Conservation (phyloP, 2,888 invertebrate species). For the Sinotaia quadrata region DNA sequence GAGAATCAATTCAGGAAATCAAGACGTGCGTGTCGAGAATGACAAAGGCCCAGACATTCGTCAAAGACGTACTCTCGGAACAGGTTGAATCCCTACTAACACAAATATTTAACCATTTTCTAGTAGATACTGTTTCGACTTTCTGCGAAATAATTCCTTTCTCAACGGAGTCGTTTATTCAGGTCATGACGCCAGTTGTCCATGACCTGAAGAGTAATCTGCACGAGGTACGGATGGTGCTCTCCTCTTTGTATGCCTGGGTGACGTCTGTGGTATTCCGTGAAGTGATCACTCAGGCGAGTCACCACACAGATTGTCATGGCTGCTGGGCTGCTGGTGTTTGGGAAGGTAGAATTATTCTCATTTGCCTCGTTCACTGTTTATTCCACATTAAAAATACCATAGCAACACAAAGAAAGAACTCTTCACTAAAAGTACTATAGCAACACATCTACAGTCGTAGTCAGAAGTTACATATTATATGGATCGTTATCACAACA, state of each 20-base stretch:
- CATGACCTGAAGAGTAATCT: not conserved
- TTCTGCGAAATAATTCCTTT: no score
- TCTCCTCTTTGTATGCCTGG: not conserved
- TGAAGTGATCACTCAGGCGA: not conserved
- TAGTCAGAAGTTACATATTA: no score
- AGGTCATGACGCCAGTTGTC: not conserved
- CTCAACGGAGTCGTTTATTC: not conserved
- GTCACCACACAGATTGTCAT: not conserved
- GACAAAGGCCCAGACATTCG: not conserved
- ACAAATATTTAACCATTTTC: not conserved
- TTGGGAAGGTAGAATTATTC: conserved; percentile 1
- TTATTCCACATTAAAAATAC: no score
- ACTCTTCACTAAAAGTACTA: no score
- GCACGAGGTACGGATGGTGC: not conserved
- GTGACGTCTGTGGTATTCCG: not conserved
- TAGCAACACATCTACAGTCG: no score
- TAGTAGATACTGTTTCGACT: not conserved
- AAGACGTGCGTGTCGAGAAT: not conserved
- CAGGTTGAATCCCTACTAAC: not conserved
- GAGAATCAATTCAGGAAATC: no score
- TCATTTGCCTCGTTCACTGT: no score
- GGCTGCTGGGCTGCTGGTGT: not conserved
- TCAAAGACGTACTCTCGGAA: not conserved
- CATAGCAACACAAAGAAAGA: no score
- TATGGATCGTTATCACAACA: no score